These are phyloP conservation scores for Hirundo rustica DNA, from an alignment of 2,797 vertebrate species.

Conservation along the genomic window DNA sequence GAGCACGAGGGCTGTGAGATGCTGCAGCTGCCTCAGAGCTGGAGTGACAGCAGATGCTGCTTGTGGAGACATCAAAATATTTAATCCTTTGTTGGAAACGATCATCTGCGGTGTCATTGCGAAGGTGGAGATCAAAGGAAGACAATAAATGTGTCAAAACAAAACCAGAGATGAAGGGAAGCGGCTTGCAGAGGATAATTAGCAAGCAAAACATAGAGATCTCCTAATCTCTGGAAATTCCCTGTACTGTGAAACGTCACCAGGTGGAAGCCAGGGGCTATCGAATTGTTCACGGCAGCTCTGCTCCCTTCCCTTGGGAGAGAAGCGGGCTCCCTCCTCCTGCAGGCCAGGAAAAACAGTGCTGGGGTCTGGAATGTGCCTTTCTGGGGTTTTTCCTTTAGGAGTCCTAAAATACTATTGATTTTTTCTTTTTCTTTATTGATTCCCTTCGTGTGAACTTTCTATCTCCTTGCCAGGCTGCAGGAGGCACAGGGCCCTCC, in stretches of 20 bases:
- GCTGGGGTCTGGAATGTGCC: not conserved
- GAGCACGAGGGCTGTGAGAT: not conserved
- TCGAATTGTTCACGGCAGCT: rapidly evolving
- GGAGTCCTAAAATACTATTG: not conserved
- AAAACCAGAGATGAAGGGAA: not conserved
- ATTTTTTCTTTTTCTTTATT: no score
- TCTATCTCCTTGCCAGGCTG: not conserved
- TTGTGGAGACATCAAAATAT: not conserved
- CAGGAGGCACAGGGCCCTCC: not conserved
- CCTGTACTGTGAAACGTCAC: not conserved
- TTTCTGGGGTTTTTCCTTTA: not conserved
- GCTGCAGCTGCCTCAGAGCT: not conserved
- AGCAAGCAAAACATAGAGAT: not conserved
- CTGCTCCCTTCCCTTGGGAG: not conserved
- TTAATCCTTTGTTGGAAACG: not conserved
- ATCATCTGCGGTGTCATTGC: rapidly evolving
- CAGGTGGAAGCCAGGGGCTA: constrained; percentile 12
- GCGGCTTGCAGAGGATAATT: not conserved
- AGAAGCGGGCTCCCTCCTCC: not conserved
- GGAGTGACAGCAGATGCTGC: not conserved
- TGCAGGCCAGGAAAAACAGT: not conserved
- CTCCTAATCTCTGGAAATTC: constrained; percentile 37
- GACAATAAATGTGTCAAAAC: not conserved
- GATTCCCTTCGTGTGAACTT: not conserved
- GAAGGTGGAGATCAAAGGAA: constrained; percentile 25